Evolutionary conservation across 35 echinoderm and acorn worm species (phyloP), one percentile per base, ranked within the genome.

Genomic region (Diadema setosum): DNA sequence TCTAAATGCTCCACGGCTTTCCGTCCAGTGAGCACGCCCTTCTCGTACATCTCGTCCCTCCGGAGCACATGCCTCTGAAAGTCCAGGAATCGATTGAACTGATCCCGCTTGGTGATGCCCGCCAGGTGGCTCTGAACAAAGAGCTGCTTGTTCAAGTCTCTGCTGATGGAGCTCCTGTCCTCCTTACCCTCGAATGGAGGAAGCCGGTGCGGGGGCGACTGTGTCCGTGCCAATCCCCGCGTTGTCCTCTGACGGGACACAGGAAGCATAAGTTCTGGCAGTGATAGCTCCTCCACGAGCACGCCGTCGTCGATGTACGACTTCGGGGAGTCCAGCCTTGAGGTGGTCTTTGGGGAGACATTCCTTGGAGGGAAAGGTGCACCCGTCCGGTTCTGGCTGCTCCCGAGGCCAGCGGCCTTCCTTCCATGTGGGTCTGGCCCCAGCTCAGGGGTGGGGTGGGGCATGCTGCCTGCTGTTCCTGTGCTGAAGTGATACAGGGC

Each of bases 401-500:
- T 24, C 14, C 23, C n/a, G 3, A 80, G 78, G 14, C 16, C 41
- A 45, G 46, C 65, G 24, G 52, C 45, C 46, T 18, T 82, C 42
- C 55, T 70, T 59, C 52, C 45, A 17, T 74, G 20, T 5, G 27
- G 46, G 23, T 33, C 42, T 15, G 36, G 20, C 29, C 16, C 5
- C 5, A 46, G 31, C 34, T 78, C 73, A 3, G 78, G 42, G 20
- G 29, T 59, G 12, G 87, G 91, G 23, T 95, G 42, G n/a, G 65
- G 93, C 16, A 99, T 33, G 65, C 96, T 99, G 0, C 96, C 96
- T 17, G 92, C 81, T 44, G 96, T 94, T 39, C 96, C 96, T 8
- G 94, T 74, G 81, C 96, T 94, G 48, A 99, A 99, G 83, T 99
- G 87, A 80, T 94, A 99, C 46, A 95, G 60, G 17, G 96, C 96